These are phyloP conservation scores for Gymnocephalus cernua DNA, from an alignment of 2,113 vertebrate genomes.

Conservation along the genomic window DNA sequence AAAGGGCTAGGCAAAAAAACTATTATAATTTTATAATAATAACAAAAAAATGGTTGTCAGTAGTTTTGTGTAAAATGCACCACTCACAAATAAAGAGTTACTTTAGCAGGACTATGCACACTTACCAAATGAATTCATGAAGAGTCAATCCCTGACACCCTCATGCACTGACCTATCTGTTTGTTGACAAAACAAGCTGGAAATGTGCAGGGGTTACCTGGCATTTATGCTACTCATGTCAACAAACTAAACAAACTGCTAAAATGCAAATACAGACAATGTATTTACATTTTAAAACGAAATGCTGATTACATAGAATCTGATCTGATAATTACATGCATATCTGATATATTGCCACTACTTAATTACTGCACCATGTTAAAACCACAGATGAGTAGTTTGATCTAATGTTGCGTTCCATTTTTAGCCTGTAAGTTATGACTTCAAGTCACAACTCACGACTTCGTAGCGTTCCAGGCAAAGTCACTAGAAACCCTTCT, in stretches of 20 bases:
- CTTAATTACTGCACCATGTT: too few relatives aligned
- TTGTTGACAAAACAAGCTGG: not conserved
- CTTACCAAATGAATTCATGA: not conserved
- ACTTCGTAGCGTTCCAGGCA: too few relatives aligned
- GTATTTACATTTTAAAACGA: not conserved
- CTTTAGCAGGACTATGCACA: not conserved
- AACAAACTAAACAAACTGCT: not conserved
- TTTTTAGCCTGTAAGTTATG: too few relatives aligned
- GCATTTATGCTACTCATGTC: not conserved
- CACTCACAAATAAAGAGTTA: not conserved
- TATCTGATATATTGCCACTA: too few relatives aligned
- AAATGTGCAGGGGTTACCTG: not conserved
- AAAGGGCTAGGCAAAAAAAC: not conserved
- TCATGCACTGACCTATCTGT: not conserved
- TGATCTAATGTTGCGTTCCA: too few relatives aligned
- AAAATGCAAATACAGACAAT: not conserved
- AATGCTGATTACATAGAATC: too few relatives aligned
- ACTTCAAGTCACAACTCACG: too few relatives aligned
- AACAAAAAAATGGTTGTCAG: too few relatives aligned
- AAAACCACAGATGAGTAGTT: too few relatives aligned
- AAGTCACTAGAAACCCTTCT: too few relatives aligned
- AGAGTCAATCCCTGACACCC: not conserved
- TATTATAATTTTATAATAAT: too few relatives aligned
- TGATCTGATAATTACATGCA: too few relatives aligned
- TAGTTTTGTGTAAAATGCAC: not conserved